Base-by-base conservation (phyloP, 2,113 vertebrate species). In the Corythoichthys haematopterus region DNA sequence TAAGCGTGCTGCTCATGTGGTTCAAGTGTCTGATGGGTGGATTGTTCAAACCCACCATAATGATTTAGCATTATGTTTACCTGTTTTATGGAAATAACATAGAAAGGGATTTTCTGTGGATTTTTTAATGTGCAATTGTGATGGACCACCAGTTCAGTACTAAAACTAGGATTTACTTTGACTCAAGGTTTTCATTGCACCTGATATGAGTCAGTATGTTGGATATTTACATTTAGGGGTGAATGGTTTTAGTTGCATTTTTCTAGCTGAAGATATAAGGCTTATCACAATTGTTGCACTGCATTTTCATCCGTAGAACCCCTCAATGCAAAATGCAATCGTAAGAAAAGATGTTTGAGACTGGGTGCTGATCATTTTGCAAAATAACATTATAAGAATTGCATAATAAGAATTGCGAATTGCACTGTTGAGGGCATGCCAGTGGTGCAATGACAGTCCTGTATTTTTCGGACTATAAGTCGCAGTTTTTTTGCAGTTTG, bases 21-120 rank as follows among this genome's bases (percentile, higher is more conserved):
- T 69, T 45, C 46, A 33, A 64, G 67, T 55, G 64, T 68, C 52
- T 52, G 67, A 20, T 3, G 68, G n/a, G 38, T 68, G 61, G 59
- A 69, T 69, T 57, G 35, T 35, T 56, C 20, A 33, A 6, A 66
- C 60, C 74, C 4, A 66, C 60, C 74, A 28, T 16, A 76, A 55
- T 40, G 45, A 28, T n/a, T 58, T 4, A 33, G 55, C 20, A 55
- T 47, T 13, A 57, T 36, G 2, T 57, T 47, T 57, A 13, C 20
- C 13, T 6, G 33, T 57, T 33, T 12, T 6, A 14, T 6, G 13
- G 13, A 38, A 36, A 12, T 46, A 63, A n/a, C 65, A 43, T 8
- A 37, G 20, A 70, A 43, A 5, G n/a, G 12, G 45, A 43, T 43
- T 64, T 64, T 14, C 64, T 64, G 36, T 20, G 33, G 20, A 33